phyloP scores from a whole-genome alignment of 2,797 vertebrate species.

The Nyctalus aviator region DNA sequence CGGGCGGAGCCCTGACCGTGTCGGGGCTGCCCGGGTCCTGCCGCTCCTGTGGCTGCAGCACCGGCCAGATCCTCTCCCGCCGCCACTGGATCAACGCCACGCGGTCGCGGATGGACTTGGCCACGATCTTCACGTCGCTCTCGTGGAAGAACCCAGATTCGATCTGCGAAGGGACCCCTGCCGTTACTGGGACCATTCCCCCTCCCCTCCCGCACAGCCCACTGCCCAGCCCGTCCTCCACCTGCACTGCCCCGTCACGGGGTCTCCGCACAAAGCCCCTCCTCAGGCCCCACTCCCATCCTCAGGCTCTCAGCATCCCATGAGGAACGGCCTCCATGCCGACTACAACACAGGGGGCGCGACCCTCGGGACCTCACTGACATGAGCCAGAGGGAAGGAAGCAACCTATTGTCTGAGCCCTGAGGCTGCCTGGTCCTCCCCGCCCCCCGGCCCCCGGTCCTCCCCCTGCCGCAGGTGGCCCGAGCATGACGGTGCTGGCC shows the following conservation, averaged over 20 bases:
- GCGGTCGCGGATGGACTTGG: slow-evolving; percentile 96
- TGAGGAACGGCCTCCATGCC: neutral
- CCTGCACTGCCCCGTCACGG: rapidly evolving
- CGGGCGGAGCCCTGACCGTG: slow-evolving; percentile 80
- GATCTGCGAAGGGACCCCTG: slow-evolving; percentile 88
- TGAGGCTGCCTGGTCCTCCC: neutral
- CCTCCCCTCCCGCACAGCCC: rapidly evolving
- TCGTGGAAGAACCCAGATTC: slow-evolving; percentile 98
- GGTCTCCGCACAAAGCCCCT: neutral
- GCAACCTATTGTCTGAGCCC: neutral
- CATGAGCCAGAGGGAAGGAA: too few species aligned
- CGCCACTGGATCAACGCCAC: slow-evolving; percentile 97
- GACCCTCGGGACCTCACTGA: neutral
- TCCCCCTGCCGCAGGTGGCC: too few species aligned
- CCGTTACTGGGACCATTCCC: neutral
- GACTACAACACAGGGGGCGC: neutral
- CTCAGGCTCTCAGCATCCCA: neutral
- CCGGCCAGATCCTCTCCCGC: slow-evolving; percentile 92
- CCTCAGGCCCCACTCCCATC: neutral
- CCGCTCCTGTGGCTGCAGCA: slow-evolving; percentile 84
- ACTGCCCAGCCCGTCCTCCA: neutral
- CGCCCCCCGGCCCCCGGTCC: neutral
- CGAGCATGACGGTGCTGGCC: neutral
- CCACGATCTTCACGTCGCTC: slow-evolving; percentile 95
- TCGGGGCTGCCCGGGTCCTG: slow-evolving; percentile 86